phyloP scores from a whole-genome alignment of 2,113 vertebrate genomes.

The Synchiropus splendidus region DNA sequence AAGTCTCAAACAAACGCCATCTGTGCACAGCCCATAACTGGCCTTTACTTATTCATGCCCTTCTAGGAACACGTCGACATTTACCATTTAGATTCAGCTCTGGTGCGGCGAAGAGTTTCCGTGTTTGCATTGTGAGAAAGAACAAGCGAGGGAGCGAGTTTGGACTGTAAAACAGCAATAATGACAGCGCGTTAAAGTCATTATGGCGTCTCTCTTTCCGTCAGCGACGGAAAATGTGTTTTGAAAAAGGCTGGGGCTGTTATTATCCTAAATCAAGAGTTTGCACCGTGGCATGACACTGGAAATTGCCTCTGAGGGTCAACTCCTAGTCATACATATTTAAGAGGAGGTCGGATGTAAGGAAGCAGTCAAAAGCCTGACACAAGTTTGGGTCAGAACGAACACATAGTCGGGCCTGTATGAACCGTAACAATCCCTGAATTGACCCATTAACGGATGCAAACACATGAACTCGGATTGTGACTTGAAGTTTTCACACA shows the following conservation, averaged over 20 bases:
- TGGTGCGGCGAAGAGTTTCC: slow-evolving; percentile 5
- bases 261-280: too few relatives aligned
- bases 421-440: too few relatives aligned
- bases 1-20: slow-evolving; percentile 18
- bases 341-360: too few relatives aligned
- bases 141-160: slow-evolving; percentile 33
- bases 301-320: not conserved
- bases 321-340: too few relatives aligned
- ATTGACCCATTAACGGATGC: too few relatives aligned
- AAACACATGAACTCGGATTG: too few relatives aligned
- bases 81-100: slow-evolving; percentile 36
- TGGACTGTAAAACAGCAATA: slow-evolving; percentile 43
- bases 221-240: too few relatives aligned
- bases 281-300: slow-evolving; percentile 16
- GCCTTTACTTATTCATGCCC: slow-evolving; percentile 43
- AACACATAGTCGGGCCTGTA: too few relatives aligned
- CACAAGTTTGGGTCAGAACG: too few relatives aligned
- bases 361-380: too few relatives aligned
- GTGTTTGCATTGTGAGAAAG: slow-evolving; percentile 11
- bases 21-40: slow-evolving; percentile 36
- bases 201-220: slow-evolving; percentile 23
- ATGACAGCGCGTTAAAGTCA: slow-evolving; percentile 44
- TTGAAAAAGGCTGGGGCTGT: too few relatives aligned
- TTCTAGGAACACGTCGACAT: slow-evolving; percentile 30
- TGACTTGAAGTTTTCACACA: too few relatives aligned